Percentiles rank a stretch among this genome's conserved stretches.
phyloP scores from a whole-genome alignment of 2,113 vertebrate species.

The Heterocephalus glaber region DNA sequence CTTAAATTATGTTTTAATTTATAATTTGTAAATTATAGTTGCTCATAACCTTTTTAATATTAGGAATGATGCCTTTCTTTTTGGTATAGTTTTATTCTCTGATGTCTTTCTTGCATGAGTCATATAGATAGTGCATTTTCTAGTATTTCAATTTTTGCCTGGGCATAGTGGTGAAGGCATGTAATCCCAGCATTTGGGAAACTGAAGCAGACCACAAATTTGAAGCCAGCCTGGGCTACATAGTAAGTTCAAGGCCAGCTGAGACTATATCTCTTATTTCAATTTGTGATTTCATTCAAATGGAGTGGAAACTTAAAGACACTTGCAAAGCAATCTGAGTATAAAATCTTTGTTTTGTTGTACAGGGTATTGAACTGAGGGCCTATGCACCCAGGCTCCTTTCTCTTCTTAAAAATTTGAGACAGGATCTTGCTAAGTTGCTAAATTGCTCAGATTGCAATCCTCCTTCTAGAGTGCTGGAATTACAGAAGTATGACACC shows the following conservation, averaged over 20 bases:
- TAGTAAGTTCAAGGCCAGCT: not conserved
- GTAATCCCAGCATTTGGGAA: not conserved
- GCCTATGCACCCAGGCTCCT: not conserved
- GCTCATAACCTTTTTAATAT: not conserved
- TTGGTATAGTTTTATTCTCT: slow-evolving; percentile 26
- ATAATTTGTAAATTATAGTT: not conserved
- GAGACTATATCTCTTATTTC: not conserved
- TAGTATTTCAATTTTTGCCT: slow-evolving; percentile 33
- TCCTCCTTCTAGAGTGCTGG: not conserved
- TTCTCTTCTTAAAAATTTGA: not conserved
- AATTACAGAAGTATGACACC: not conserved
- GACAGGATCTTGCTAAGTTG: not conserved
- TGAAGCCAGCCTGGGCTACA: not conserved
- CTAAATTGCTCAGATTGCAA: not conserved
- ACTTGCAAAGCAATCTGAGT: slow-evolving; percentile 10
- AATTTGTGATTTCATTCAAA: slow-evolving; percentile 56
- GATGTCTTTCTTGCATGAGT: slow-evolving; percentile 23
- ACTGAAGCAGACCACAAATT: not conserved
- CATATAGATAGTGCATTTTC: slow-evolving; percentile 27
- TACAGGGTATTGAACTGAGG: not conserved
- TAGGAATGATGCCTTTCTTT: not conserved
- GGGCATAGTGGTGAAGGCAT: no score
- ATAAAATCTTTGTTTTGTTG: not conserved
- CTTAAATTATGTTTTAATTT: not conserved
- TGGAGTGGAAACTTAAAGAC: slow-evolving; percentile 32